Base-by-base conservation (phyloP, 2,113 vertebrate genomes). In the Pleuronectes platessa region DNA sequence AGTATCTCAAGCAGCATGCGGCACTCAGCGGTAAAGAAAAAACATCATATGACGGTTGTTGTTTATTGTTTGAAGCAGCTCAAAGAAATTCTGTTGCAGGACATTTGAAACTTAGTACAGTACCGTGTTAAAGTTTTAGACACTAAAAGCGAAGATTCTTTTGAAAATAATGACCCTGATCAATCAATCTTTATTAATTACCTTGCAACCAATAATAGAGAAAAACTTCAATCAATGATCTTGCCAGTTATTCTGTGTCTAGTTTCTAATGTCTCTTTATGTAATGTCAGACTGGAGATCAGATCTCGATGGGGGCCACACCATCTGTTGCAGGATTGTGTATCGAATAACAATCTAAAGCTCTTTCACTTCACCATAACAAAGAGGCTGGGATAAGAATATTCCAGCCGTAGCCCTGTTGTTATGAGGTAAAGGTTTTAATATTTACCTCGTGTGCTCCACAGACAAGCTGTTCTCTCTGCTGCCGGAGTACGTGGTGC, bases 1-100 rank as follows among this genome's bases (percentile, higher is more conserved):
- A 99, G 31, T 99, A 99, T 93, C 95, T 99, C 89, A 99, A 99
- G 78, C 98, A 99, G 90, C 98, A 99, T 17, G 96, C 98, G 2
- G 97, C 98, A 72, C 96, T 99, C 89, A 99, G 98, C 53, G 98
- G 98, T 99, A 80, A 77, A 37, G 88, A 49, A 42, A 18, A 54
- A 49, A 10, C 37, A 26, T 59, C 0, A 68, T 37, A 49, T 71
- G 4, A 20, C 18, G 18, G 6, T 31, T 27, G 6, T 17, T 14
- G 23, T 31, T 59, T 40, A 0, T 14, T 31, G 31, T 31, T 31
- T 31, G 31, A 31, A 31, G 31, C 31, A 53, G 58, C 14, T 49
- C 14, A 8, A 47, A 47, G 15, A 47, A 12, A 7, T 3, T 37
- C 23, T 59, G 14, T 21, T 4, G 40, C 24, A 58, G 47, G 20